phyloP scores from a whole-genome alignment of 2,888 invertebrate species.

The Torymus aiolomorphi region DNA sequence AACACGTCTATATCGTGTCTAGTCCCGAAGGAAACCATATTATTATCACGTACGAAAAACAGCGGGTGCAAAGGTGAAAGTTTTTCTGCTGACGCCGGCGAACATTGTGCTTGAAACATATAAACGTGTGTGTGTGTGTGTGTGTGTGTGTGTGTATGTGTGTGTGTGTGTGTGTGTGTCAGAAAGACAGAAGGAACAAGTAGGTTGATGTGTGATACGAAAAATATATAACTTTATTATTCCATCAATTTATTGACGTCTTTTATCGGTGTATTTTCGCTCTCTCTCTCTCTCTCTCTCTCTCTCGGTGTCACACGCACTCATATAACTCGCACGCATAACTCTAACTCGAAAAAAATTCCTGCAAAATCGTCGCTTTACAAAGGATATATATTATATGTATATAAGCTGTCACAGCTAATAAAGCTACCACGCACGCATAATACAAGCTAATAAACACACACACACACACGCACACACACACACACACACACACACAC shows the following conservation, averaged over 20 bases:
- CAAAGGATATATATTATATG: constrained; percentile 2
- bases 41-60: neutral
- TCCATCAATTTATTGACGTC: constrained; percentile 24
- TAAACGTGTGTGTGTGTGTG: neutral
- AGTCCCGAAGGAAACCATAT: too few species aligned
- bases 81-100: constrained; percentile 51
- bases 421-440: constrained; percentile 15
- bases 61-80: constrained; percentile 33
- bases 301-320: neutral
- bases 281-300: constrained; percentile 12
- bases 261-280: constrained; percentile 26
- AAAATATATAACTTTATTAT: constrained; percentile 45
- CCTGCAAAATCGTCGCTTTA: constrained; percentile 2
- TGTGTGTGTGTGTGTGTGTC: too few species aligned
- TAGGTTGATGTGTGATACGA: constrained; percentile 41
- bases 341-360: too few species aligned
- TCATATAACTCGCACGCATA: too few species aligned
- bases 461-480: too few species aligned
- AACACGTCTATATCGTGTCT: too few species aligned
- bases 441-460: constrained; percentile 44
- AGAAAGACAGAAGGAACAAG: constrained; percentile 41
- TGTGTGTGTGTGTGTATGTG: too few species aligned
- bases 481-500: constrained; percentile 39
- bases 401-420: too few species aligned
- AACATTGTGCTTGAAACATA: constrained; percentile 51